Evolutionary conservation across 2,113 vertebrate species (phyloP).

Genomic region (Macrotus californicus): DNA sequence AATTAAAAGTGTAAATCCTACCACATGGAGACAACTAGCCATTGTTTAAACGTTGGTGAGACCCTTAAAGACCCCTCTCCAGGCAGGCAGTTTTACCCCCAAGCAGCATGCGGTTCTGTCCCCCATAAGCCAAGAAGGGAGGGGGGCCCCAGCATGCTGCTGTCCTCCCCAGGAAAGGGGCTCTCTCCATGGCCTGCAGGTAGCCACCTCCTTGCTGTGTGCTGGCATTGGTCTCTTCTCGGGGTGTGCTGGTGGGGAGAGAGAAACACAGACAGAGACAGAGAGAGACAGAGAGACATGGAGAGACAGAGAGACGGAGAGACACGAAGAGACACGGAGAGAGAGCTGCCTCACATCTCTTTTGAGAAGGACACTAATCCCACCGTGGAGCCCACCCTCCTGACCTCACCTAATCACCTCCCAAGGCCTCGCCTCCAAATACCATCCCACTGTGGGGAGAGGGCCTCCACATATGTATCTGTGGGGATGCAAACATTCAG

Average conservation of each 20-base stretch:
- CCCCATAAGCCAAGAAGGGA: neutral
- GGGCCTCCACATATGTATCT: neutral
- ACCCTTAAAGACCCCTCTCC: neutral
- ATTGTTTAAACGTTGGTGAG: fast-evolving
- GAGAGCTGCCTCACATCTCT: fast-evolving
- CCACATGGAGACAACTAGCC: fast-evolving
- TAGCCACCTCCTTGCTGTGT: neutral
- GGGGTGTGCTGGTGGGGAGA: neutral
- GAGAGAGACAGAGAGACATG: neutral
- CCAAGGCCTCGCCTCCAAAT: neutral
- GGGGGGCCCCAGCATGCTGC: too few relatives aligned
- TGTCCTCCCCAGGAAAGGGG: too few relatives aligned
- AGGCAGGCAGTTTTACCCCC: fast-evolving
- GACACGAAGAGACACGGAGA: neutral
- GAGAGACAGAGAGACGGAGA: too few relatives aligned
- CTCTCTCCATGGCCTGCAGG: neutral
- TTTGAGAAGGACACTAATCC: neutral
- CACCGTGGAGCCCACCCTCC: neutral
- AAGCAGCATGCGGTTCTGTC: neutral
- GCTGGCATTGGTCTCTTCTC: neutral
- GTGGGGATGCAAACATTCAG: neutral
- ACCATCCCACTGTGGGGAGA: neutral
- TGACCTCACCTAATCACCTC: neutral
- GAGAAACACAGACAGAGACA: too few relatives aligned
- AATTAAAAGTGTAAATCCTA: neutral